These are phyloP conservation scores for Sebastes steindachneri DNA, from an alignment of 2,797 vertebrate genomes.

Conservation along the genomic window DNA sequence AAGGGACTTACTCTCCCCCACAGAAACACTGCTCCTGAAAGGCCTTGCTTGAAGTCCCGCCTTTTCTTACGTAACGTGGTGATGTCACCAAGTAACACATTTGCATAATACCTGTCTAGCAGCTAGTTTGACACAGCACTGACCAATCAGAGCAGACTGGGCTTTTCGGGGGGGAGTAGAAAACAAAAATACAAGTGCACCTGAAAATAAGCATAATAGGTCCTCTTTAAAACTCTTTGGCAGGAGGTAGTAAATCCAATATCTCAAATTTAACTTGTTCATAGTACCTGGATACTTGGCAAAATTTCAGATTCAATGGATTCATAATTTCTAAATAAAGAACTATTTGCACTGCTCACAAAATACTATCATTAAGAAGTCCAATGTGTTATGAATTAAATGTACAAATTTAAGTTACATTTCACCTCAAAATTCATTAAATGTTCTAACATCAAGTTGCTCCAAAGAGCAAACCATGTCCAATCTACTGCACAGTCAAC, in stretches of 20 bases:
- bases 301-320: not conserved
- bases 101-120: too few relatives aligned
- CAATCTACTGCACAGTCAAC: conserved; percentile 35
- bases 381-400: conserved; percentile 19
- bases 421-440: conserved; percentile 51
- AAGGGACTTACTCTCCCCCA: too few relatives aligned
- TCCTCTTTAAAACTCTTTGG: not conserved
- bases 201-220: too few relatives aligned
- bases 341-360: conserved; percentile 12
- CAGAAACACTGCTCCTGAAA: too few relatives aligned
- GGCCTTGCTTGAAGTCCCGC: too few relatives aligned
- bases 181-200: too few relatives aligned
- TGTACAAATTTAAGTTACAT: conserved; percentile 30
- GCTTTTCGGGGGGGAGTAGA: too few relatives aligned
- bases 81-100: too few relatives aligned
- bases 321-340: conserved; percentile 14
- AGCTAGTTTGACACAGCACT: too few relatives aligned
- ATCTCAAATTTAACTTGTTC: not conserved
- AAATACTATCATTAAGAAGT: conserved; percentile 14
- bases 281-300: not conserved
- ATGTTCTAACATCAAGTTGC: conserved; percentile 28
- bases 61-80: too few relatives aligned
- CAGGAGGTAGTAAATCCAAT: conserved; percentile 7
- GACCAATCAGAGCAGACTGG: too few relatives aligned
- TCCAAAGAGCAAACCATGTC: conserved; percentile 37